Evolutionary conservation across 2,888 invertebrate genomes (phyloP).

Genomic region (Keiferia lycopersicella): DNA sequence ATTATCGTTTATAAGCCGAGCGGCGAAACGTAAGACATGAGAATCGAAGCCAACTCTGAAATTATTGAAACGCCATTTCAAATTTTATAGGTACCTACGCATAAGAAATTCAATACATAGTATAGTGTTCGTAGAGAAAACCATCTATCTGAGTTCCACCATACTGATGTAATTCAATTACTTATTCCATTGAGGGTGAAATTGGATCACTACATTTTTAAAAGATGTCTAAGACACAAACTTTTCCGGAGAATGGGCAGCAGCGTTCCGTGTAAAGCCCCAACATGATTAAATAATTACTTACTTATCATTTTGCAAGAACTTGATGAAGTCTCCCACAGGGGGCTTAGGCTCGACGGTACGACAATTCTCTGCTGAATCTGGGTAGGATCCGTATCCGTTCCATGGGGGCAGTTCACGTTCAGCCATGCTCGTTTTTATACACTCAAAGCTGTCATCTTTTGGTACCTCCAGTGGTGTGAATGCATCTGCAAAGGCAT

Average conservation of each 20-base stretch:
- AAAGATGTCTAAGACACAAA: too few species aligned
- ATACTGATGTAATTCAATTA: too few species aligned
- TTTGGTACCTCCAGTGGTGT: constrained; percentile 79
- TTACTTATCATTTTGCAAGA: constrained; percentile 89
- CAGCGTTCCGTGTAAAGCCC: too few species aligned
- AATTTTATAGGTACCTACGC: too few species aligned
- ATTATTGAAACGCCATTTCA: not conserved
- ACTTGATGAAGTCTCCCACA: constrained; percentile 89
- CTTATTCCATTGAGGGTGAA: too few species aligned
- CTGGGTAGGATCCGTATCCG: constrained; percentile 94
- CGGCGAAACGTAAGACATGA: constrained; percentile 89
- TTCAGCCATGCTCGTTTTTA: constrained; percentile 55
- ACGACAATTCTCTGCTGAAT: constrained; percentile 93
- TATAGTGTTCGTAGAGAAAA: too few species aligned
- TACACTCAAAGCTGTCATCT: constrained; percentile 50
- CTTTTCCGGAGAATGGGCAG: too few species aligned
- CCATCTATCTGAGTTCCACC: too few species aligned
- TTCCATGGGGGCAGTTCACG: constrained; percentile 91
- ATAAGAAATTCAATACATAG: too few species aligned
- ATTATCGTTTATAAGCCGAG: constrained; percentile 87
- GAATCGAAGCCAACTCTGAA: constrained; percentile 86
- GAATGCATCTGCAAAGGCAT: constrained; percentile 79
- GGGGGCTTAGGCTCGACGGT: constrained; percentile 90
- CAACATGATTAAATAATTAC: not conserved
- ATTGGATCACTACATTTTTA: too few species aligned